These are phyloP conservation scores for Stomorhina lunata DNA, from an alignment of 2,888 invertebrate genomes.

Conservation along the genomic window DNA sequence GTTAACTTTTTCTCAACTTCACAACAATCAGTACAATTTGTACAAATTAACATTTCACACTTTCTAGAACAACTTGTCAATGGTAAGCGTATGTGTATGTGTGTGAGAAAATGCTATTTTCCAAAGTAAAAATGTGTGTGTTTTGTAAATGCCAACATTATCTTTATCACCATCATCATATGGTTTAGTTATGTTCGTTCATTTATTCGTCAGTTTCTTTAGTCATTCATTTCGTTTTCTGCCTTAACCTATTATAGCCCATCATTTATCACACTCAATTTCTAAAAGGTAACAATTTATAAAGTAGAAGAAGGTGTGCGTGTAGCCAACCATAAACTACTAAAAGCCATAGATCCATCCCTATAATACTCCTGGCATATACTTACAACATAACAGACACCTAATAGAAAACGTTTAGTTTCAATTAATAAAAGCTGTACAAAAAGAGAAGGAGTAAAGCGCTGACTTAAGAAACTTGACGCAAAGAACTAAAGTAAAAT, in stretches of 20 bases:
- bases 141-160: conserved; percentile 27
- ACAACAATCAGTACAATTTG: conserved; percentile 55
- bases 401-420: conserved; percentile 60
- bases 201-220: background rate
- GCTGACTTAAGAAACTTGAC: conserved; percentile 11
- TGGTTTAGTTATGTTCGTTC: conserved; percentile 13
- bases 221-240: conserved; percentile 30
- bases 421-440: conserved; percentile 57
- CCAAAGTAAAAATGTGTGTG: background rate
- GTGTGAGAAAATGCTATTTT: background rate
- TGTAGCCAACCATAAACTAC: conserved; percentile 60
- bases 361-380: background rate
- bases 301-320: conserved; percentile 57
- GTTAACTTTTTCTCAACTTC: conserved; percentile 4
- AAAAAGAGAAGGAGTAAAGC: background rate
- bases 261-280: conserved; percentile 63
- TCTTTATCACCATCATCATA: conserved; percentile 55
- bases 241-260: conserved; percentile 47
- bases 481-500: conserved; percentile 1
- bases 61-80: conserved; percentile 14
- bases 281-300: conserved; percentile 59
- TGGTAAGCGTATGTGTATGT: no score
- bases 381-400: background rate
- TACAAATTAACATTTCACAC: conserved; percentile 62
- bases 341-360: conserved; percentile 28